phyloP scores from a whole-genome alignment of 2,888 invertebrate genomes.

The Pimpla rufipes region DNA sequence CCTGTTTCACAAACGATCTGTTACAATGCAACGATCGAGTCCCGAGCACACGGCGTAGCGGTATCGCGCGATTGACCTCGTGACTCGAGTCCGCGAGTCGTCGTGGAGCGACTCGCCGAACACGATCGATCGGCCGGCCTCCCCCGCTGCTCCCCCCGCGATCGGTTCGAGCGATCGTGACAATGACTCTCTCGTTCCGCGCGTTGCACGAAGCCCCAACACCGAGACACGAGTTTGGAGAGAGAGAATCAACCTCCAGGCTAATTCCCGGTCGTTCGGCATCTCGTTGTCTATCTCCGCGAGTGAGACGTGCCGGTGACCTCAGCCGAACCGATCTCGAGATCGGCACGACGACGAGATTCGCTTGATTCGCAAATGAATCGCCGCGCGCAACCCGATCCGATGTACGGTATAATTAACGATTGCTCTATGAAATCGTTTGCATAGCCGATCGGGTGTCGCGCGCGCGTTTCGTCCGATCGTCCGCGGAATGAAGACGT shows the following conservation, averaged over 20 bases:
- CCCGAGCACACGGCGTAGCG: constrained; percentile 28
- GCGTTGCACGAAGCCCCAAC: constrained; percentile 48
- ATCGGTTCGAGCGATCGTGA: constrained; percentile 63
- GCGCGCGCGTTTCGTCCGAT: neutral
- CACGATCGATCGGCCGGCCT: constrained; percentile 51
- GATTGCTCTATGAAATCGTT: constrained; percentile 12
- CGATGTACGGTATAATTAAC: constrained; percentile 39
- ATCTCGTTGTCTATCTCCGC: constrained; percentile 36
- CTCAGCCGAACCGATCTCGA: constrained; percentile 36
- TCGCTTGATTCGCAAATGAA: constrained; percentile 37
- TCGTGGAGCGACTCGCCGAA: constrained; percentile 41
- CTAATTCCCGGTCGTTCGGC: constrained; percentile 57
- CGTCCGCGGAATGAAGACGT: constrained; percentile 37
- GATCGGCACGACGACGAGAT: constrained; percentile 11
- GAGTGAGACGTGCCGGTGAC: constrained; percentile 38
- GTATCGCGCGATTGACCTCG: constrained; percentile 52
- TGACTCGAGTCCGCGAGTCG: constrained; percentile 38
- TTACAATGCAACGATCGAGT: constrained; percentile 43
- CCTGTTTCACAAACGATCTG: constrained; percentile 46
- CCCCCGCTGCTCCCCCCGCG: neutral
- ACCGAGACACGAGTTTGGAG: constrained; percentile 37
- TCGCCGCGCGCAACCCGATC: neutral
- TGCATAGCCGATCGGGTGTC: neutral
- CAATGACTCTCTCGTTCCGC: constrained; percentile 64
- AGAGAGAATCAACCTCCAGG: constrained; percentile 26